These are phyloP conservation scores for Heteropelma amictum DNA, from an alignment of 2,888 invertebrate species.

Conservation along the genomic window DNA sequence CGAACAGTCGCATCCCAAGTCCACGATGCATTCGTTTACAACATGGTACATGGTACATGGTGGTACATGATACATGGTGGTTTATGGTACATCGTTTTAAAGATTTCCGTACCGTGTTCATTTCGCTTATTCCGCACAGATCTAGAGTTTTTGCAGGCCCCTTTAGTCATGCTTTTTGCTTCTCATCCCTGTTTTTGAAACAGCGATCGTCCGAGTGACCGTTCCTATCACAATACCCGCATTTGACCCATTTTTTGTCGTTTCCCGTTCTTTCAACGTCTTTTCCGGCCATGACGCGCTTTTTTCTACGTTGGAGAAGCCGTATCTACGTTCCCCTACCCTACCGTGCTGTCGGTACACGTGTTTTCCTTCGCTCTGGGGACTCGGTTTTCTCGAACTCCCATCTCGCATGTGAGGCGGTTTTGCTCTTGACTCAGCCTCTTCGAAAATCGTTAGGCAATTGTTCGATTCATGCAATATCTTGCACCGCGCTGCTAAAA, in stretches of 20 bases:
- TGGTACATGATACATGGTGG: conserved; percentile 16
- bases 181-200: not conserved
- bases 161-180: not conserved
- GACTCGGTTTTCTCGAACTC: not conserved
- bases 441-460: not conserved
- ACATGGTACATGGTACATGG: conserved; percentile 20
- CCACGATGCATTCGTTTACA: conserved; percentile 45
- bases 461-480: not conserved
- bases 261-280: not conserved
- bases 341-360: not conserved
- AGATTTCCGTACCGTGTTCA: conserved; percentile 6
- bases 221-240: not conserved
- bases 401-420: not conserved
- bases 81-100: not conserved
- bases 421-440: not conserved
- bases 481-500: not conserved
- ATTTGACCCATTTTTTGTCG: not conserved
- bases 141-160: not conserved
- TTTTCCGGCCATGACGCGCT: too few relatives aligned
- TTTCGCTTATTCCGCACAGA: not conserved
- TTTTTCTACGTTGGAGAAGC: not conserved
- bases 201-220: not conserved
- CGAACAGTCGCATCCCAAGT: conserved; percentile 58
- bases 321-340: not conserved
- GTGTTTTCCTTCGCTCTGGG: not conserved